Conservation (phyloP, 1,140 invertebrate genomes). For the Sitophilus oryzae region DNA sequence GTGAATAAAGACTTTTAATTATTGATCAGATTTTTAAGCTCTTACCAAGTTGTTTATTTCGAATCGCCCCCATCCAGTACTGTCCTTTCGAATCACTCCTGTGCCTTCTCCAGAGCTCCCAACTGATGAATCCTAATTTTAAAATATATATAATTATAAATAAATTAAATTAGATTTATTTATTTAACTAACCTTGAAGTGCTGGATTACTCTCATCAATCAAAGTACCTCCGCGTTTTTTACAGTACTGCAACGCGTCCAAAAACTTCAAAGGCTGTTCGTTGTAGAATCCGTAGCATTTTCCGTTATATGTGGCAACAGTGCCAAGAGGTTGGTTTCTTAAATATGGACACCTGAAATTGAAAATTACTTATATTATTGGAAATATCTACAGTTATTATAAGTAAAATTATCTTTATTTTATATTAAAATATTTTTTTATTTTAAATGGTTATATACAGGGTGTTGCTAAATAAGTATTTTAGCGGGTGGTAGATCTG, state of each 20-base stretch:
- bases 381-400: too few relatives aligned
- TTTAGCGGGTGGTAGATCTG: too few relatives aligned
- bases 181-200: conserved; percentile 57
- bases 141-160: background rate
- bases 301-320: conserved; percentile 90
- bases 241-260: conserved; percentile 76
- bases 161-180: background rate
- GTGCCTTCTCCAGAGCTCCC: conserved; percentile 88
- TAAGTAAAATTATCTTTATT: too few relatives aligned
- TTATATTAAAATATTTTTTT: too few relatives aligned
- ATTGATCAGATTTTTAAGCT: background rate
- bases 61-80: conserved; percentile 89
- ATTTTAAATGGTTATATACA: too few relatives aligned
- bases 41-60: conserved; percentile 60
- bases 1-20: too few relatives aligned
- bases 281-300: conserved; percentile 94
- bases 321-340: conserved; percentile 86
- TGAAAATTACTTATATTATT: too few relatives aligned
- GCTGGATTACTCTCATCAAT: conserved; percentile 92
- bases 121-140: conserved; percentile 70
- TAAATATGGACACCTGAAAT: conserved; percentile 71
- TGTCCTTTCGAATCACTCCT: conserved; percentile 85
- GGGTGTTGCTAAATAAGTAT: too few relatives aligned
- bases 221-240: conserved; percentile 67
- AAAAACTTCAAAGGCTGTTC: conserved; percentile 75